Percentiles rank a stretch among this genome's conserved stretches.
These are phyloP conservation scores for Diplolepis rosae DNA, from an alignment of 2,888 invertebrate genomes.

Conservation along the genomic window DNA sequence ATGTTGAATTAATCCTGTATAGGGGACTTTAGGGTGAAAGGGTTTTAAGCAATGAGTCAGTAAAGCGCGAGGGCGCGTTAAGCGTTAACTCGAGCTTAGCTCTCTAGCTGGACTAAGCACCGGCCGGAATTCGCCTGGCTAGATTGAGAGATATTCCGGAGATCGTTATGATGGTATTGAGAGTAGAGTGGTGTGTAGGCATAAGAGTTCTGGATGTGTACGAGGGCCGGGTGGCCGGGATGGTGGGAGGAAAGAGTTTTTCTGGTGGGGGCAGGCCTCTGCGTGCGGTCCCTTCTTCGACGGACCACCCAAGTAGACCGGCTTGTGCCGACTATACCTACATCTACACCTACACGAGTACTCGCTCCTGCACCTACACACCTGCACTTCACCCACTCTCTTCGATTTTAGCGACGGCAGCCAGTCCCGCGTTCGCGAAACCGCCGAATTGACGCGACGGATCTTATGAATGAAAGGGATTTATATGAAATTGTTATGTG, in stretches of 20 bases:
- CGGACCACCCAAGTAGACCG: conserved; percentile 73
- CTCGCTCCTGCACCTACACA: conserved; percentile 46
- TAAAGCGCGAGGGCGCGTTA: conserved; percentile 26
- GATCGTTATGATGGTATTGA: conserved; percentile 56
- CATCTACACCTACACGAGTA: conserved; percentile 55
- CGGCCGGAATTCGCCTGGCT: conserved; percentile 69
- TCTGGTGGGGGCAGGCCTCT: conserved; percentile 70
- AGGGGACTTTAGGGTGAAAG: neutral
- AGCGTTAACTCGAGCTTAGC: conserved; percentile 41
- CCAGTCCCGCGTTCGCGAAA: conserved; percentile 38
- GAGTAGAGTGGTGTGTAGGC: conserved; percentile 45
- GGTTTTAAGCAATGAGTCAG: conserved; percentile 14
- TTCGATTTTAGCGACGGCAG: conserved; percentile 25
- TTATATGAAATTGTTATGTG: conserved; percentile 41
- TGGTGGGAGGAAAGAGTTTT: conserved; percentile 62
- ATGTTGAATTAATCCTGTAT: no score
- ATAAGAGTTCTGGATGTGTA: conserved; percentile 44
- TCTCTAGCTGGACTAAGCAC: conserved; percentile 55
- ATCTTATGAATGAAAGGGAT: conserved; percentile 52
- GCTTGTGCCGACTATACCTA: conserved; percentile 61
- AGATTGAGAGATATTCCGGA: conserved; percentile 72
- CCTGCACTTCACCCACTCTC: conserved; percentile 32
- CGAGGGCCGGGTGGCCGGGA: conserved; percentile 53
- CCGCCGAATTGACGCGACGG: conserved; percentile 44
- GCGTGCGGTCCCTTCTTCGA: conserved; percentile 73